Conservation (phyloP, 2,888 invertebrate genomes). For the Cheilosia grossa region DNA sequence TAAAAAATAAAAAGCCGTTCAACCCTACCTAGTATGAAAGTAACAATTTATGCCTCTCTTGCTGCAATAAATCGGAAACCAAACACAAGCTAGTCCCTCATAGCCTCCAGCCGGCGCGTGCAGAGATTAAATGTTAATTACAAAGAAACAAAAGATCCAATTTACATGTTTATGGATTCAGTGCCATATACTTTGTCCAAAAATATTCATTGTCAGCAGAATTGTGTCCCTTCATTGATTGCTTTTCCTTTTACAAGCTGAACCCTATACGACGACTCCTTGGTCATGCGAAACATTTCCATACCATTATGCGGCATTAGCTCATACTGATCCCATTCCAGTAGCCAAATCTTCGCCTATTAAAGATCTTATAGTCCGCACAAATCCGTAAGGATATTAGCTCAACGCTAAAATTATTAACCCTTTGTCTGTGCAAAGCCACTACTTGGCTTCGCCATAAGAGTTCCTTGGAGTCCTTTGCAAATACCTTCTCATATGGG, state of each 20-base stretch:
- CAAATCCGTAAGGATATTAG: constrained; percentile 69
- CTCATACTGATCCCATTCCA: constrained; percentile 56
- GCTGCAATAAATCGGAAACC: too few relatives aligned
- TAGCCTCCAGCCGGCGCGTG: background rate
- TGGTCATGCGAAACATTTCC: constrained; percentile 32
- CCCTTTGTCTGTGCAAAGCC: constrained; percentile 68
- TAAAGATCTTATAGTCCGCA: constrained; percentile 46
- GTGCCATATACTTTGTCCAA: constrained; percentile 4
- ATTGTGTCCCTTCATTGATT: constrained; percentile 19
- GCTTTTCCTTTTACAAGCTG: constrained; percentile 33
- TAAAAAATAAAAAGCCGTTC: too few relatives aligned
- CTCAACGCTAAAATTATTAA: constrained; percentile 70
- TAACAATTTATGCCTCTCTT: too few relatives aligned
- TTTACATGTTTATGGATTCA: constrained; percentile 43
- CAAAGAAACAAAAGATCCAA: constrained; percentile 19
- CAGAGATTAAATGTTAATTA: constrained; percentile 3
- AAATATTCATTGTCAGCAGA: constrained; percentile 36
- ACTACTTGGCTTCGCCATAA: constrained; percentile 70
- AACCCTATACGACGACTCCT: constrained; percentile 35
- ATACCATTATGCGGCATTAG: constrained; percentile 33
- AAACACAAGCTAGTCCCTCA: background rate
- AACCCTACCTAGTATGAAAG: too few relatives aligned
- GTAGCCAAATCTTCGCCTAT: constrained; percentile 40
- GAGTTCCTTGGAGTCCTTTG: constrained; percentile 67
- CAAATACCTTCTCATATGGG: constrained; percentile 71